Percentiles rank a stretch among this genome's conserved stretches.
These are phyloP conservation scores for Seriola quinqueradiata DNA, from an alignment of 2,113 vertebrate species.

Conservation along the genomic window DNA sequence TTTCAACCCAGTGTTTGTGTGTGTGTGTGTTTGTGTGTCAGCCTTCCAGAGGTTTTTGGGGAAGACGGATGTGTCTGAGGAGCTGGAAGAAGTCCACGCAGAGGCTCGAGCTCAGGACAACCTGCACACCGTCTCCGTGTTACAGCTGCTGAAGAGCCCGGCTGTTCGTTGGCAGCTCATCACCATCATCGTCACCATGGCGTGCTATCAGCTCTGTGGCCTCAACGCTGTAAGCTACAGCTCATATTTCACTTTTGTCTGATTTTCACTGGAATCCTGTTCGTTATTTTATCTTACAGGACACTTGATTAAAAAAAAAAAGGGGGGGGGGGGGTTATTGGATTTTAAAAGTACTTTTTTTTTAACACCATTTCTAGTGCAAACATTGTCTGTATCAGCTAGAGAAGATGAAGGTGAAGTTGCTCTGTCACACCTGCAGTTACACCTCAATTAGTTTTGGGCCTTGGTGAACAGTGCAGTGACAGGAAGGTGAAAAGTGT, in stretches of 20 bases:
- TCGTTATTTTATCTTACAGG: not conserved
- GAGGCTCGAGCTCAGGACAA: slow-evolving; percentile 87
- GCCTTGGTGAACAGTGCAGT: not conserved
- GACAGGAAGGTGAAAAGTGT: not conserved
- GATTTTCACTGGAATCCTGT: not conserved
- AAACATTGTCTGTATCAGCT: not conserved
- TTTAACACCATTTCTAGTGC: not conserved
- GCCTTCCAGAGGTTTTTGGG: slow-evolving; percentile 93
- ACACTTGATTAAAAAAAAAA: not conserved
- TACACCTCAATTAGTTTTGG: slow-evolving; percentile 3
- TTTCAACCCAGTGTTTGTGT: slow-evolving; percentile 17
- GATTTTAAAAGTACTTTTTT: not conserved
- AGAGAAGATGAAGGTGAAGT: not conserved
- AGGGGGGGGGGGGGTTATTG: not conserved
- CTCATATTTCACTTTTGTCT: not conserved
- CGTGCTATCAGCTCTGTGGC: slow-evolving; percentile 96
- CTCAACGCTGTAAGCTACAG: slow-evolving; percentile 91
- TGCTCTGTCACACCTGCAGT: not conserved
- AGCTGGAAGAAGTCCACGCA: slow-evolving; percentile 89
- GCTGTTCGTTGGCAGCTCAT: slow-evolving; percentile 90
- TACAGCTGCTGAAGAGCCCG: slow-evolving; percentile 84
- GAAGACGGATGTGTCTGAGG: slow-evolving; percentile 88
- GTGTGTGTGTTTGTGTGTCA: slow-evolving; percentile 70
- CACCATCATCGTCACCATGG: slow-evolving; percentile 91
- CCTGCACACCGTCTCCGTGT: slow-evolving; percentile 77